These are phyloP conservation scores for Erebia ligea DNA, from an alignment of 2,888 invertebrate genomes.

Conservation along the genomic window DNA sequence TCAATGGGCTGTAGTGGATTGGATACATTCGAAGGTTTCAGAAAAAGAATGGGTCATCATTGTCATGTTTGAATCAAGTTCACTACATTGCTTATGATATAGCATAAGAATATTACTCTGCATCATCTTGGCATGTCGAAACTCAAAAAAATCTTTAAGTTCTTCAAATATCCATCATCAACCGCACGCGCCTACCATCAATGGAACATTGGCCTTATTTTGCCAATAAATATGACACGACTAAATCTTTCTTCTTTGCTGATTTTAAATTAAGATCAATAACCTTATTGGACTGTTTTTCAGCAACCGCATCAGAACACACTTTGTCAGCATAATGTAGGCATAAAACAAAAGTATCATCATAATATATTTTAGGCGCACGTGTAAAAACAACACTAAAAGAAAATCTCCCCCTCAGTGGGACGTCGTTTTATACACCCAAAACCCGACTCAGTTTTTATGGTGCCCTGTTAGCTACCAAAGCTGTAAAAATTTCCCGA, in stretches of 20 bases:
- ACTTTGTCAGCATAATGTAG: slow-evolving; percentile 25
- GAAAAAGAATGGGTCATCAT: too few relatives aligned
- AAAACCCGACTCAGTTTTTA: slow-evolving; percentile 42
- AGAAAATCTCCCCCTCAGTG: slow-evolving; percentile 38
- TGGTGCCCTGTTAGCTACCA: slow-evolving; percentile 43
- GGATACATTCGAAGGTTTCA: too few relatives aligned
- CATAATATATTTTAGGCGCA: slow-evolving; percentile 36
- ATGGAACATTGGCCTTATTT: too few relatives aligned
- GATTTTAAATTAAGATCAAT: neutral
- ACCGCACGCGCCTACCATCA: too few relatives aligned
- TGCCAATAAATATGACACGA: too few relatives aligned
- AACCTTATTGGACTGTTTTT: neutral
- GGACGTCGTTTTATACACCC: slow-evolving; percentile 38
- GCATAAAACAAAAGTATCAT: slow-evolving; percentile 31
- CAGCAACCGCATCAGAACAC: slow-evolving; percentile 26
- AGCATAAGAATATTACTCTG: too few relatives aligned
- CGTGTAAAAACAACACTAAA: slow-evolving; percentile 41
- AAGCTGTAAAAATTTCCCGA: slow-evolving; percentile 43
- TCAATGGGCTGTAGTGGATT: too few relatives aligned
- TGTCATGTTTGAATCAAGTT: too few relatives aligned
- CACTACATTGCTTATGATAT: too few relatives aligned
- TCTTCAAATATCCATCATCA: too few relatives aligned
- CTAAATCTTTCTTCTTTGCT: neutral
- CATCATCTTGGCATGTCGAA: too few relatives aligned
- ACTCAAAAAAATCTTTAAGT: too few relatives aligned